Conservation (phyloP, 2,113 vertebrate genomes). For the Amphiprion percula region DNA sequence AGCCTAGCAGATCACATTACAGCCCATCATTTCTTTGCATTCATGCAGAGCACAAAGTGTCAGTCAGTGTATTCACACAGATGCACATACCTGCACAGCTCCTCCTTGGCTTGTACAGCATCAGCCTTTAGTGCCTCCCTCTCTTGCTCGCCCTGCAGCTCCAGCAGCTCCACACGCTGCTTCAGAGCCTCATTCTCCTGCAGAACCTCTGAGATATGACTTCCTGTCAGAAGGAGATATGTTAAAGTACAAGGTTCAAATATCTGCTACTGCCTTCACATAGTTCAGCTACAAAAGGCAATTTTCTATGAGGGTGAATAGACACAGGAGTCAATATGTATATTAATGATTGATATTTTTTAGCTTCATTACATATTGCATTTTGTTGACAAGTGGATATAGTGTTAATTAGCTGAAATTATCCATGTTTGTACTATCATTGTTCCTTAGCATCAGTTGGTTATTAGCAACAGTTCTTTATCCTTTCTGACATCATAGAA, state of each 20-base stretch:
- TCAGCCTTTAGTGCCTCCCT: constrained; percentile 76
- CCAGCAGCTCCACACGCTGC: constrained; percentile 82
- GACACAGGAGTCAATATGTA: no score
- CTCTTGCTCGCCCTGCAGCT: constrained; percentile 83
- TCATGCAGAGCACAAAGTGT: neutral
- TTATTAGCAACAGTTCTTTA: no score
- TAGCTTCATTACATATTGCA: no score
- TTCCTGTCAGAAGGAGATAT: constrained; percentile 60
- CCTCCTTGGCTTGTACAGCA: constrained; percentile 76
- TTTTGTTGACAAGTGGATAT: no score
- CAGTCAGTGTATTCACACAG: neutral
- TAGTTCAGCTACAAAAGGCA: no score
- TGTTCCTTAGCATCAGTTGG: no score
- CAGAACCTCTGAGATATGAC: constrained; percentile 86
- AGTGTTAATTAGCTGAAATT: no score
- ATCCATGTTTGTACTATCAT: no score
- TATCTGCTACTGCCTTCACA: no score
- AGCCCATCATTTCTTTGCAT: neutral
- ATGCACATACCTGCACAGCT: constrained; percentile 78
- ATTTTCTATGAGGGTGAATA: no score
- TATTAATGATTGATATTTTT: no score
- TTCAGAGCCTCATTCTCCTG: constrained; percentile 89
- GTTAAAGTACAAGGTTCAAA: neutral
- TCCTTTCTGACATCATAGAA: no score
- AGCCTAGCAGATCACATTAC: constrained; percentile 74